Evolutionary conservation across 2,113 vertebrate genomes (phyloP).

Genomic region (Nesospiza acunhae): DNA sequence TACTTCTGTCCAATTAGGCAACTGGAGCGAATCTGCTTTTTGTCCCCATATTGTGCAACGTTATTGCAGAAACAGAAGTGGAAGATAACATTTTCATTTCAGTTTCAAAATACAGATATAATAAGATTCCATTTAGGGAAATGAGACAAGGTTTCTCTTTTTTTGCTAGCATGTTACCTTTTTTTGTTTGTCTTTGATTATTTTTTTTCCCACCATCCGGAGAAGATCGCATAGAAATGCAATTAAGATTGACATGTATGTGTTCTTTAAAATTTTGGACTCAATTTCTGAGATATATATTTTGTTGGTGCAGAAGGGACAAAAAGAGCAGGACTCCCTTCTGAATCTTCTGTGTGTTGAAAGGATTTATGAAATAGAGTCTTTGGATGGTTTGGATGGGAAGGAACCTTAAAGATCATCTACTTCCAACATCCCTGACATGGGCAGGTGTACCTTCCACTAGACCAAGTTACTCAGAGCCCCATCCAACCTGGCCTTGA

Average conservation of each 20-base stretch:
- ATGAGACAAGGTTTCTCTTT: background rate
- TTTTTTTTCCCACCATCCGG: background rate
- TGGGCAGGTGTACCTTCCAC: background rate
- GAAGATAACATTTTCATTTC: background rate
- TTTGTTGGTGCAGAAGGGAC: background rate
- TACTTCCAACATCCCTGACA: background rate
- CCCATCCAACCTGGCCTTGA: background rate
- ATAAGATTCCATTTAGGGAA: background rate
- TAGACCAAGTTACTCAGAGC: background rate
- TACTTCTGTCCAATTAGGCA: conserved; percentile 15
- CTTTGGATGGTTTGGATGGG: background rate
- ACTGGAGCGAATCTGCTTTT: conserved; percentile 2
- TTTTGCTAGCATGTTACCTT: background rate
- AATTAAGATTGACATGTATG: background rate
- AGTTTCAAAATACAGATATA: background rate
- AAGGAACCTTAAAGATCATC: background rate
- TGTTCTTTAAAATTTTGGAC: background rate
- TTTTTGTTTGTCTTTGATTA: background rate
- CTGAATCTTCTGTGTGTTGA: background rate
- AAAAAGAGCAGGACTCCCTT: background rate
- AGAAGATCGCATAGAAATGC: background rate
- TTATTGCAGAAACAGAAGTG: background rate
- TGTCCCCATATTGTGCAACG: background rate
- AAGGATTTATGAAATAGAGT: background rate
- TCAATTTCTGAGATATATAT: background rate